phyloP scores from a whole-genome alignment of 2,113 vertebrate genomes.

The Hepsetus odoe region DNA sequence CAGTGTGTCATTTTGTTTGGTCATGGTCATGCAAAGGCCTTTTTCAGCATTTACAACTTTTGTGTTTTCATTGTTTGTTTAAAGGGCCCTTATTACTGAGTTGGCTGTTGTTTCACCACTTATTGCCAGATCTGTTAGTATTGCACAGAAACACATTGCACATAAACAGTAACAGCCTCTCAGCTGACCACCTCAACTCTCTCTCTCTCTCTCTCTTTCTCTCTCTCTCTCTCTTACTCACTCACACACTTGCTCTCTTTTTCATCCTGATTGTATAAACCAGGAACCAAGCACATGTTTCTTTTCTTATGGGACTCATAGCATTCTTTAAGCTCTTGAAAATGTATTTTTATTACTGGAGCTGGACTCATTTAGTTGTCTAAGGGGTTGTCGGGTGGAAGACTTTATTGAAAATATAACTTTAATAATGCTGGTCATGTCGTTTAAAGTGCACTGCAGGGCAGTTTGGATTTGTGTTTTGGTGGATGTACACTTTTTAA shows the following conservation, averaged over 20 bases:
- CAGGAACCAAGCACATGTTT: slow-evolving; percentile 67
- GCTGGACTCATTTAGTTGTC: slow-evolving; percentile 82
- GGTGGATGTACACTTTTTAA: slow-evolving; percentile 56
- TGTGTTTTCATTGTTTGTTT: slow-evolving; percentile 11
- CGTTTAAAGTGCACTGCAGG: slow-evolving; percentile 75
- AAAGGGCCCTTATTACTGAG: slow-evolving; percentile 43
- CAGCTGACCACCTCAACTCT: slow-evolving; percentile 38
- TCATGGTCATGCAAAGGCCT: not conserved
- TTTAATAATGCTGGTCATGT: slow-evolving; percentile 77
- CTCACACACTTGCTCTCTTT: slow-evolving; percentile 15
- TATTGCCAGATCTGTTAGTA: slow-evolving; percentile 50
- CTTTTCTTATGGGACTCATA: slow-evolving; percentile 48
- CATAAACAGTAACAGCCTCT: slow-evolving; percentile 43
- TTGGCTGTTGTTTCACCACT: slow-evolving; percentile 31
- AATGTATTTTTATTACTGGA: slow-evolving; percentile 71
- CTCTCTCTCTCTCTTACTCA: slow-evolving; percentile 37
- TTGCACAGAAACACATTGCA: slow-evolving; percentile 56
- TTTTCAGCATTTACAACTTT: slow-evolving; percentile 14
- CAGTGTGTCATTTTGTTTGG: not conserved
- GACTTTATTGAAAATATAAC: slow-evolving; percentile 53
- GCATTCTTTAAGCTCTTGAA: slow-evolving; percentile 46
- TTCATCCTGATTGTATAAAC: slow-evolving; percentile 48
- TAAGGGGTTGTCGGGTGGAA: slow-evolving; percentile 42
- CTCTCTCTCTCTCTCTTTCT: slow-evolving; percentile 1
- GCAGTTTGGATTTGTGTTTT: slow-evolving; percentile 64